Evolutionary conservation across 1,140 invertebrate genomes (phyloP).

Genomic region (Geopemphigus sp.): DNA sequence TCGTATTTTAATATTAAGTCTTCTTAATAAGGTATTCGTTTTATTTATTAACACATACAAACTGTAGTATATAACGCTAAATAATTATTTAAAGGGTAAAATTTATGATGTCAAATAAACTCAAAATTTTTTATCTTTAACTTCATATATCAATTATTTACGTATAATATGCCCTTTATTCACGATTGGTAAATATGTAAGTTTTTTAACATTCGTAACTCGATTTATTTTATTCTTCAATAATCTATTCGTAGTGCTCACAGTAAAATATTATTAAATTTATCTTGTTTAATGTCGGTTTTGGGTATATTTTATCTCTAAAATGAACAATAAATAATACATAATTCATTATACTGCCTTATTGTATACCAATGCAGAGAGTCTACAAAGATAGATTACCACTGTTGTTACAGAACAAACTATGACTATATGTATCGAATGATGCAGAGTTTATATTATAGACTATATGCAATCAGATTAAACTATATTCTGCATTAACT

Average conservation of each 20-base stretch:
- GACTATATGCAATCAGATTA: neutral
- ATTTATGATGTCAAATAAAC: too few species aligned
- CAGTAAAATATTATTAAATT: neutral
- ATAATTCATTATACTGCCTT: neutral
- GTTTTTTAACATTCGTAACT: too few species aligned
- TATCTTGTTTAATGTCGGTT: neutral
- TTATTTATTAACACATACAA: too few species aligned
- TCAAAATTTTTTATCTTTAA: too few species aligned
- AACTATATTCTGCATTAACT: neutral
- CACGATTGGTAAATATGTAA: too few species aligned
- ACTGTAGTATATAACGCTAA: too few species aligned
- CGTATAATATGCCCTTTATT: too few species aligned
- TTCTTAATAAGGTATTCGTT: too few species aligned
- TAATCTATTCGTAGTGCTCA: neutral
- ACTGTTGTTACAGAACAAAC: neutral
- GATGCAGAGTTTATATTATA: neutral
- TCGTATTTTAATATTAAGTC: too few species aligned
- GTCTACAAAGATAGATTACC: conserved; percentile 16
- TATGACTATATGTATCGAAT: neutral
- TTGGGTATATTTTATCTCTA: neutral
- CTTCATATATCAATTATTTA: too few species aligned
- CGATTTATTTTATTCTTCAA: too few species aligned
- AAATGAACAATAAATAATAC: conserved; percentile 8
- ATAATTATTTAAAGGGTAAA: too few species aligned
- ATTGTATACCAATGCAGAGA: neutral